Conservation (phyloP, 2,888 invertebrate species). For the Aromia moschata region DNA sequence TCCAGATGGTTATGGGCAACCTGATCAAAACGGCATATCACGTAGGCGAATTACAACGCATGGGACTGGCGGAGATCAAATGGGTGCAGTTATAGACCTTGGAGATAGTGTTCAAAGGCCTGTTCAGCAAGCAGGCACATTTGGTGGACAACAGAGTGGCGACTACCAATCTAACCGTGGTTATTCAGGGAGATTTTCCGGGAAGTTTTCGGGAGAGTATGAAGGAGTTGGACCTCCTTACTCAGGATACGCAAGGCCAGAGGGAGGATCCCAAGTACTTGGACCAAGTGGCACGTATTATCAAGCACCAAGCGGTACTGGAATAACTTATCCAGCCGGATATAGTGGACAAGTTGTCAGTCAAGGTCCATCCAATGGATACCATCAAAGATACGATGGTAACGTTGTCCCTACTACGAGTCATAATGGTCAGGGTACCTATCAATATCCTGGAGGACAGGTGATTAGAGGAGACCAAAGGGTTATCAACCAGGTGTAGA, state of each 20-base stretch:
- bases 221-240: slow-evolving; percentile 30
- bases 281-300: background rate
- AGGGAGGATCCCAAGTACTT: background rate
- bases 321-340: background rate
- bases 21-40: slow-evolving; percentile 27
- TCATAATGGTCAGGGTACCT: background rate
- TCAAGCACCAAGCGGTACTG: background rate
- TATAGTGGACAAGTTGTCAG: background rate
- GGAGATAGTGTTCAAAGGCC: background rate
- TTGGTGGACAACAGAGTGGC: slow-evolving; percentile 48
- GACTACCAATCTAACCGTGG: slow-evolving; percentile 43
- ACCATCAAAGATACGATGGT: background rate
- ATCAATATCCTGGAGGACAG: background rate
- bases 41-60: slow-evolving; percentile 8
- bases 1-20: too few relatives aligned
- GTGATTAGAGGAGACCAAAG: background rate
- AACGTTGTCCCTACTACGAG: background rate
- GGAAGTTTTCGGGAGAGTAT: slow-evolving; percentile 50
- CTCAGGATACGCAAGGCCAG: slow-evolving; percentile 19
- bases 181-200: slow-evolving; percentile 48
- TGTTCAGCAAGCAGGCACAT: slow-evolving; percentile 33
- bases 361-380: background rate
- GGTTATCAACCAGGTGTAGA: background rate
- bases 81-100: slow-evolving; percentile 6
- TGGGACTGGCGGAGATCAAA: slow-evolving; percentile 4